Percentiles rank a stretch among this genome's conserved stretches.
Conservation (phyloP, 2,888 invertebrate genomes). For the Cheilosia variabilis region DNA sequence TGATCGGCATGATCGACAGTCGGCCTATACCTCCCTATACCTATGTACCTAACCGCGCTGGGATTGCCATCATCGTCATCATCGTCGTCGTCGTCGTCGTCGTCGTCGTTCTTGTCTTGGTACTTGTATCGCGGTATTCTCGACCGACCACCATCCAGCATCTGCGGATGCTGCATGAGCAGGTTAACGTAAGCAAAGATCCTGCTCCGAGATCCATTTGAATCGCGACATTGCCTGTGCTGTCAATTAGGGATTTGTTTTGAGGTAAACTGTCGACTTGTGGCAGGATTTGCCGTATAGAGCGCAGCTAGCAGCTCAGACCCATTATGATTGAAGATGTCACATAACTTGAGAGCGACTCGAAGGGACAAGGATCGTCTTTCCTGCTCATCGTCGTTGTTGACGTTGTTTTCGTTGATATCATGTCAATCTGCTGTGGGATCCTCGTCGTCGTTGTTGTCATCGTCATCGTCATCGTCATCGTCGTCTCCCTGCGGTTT, state of each 20-base stretch:
- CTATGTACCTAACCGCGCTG: slow-evolving; percentile 3
- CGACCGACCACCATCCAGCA: slow-evolving; percentile 38
- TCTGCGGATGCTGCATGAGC: slow-evolving; percentile 41
- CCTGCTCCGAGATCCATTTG: slow-evolving; percentile 72
- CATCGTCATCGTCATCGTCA: slow-evolving; percentile 45
- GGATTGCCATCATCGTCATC: slow-evolving; percentile 50
- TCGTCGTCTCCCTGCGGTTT: slow-evolving; percentile 63
- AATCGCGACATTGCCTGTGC: slow-evolving; percentile 74
- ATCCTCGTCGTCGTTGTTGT: slow-evolving; percentile 57
- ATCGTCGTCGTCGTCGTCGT: slow-evolving; percentile 25
- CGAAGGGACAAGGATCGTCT: slow-evolving; percentile 64
- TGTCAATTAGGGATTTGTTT: slow-evolving; percentile 76
- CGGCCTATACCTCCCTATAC: slow-evolving; percentile 42
- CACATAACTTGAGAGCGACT: slow-evolving; percentile 69
- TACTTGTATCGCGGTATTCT: slow-evolving; percentile 39
- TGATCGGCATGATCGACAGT: slow-evolving; percentile 71
- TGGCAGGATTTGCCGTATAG: slow-evolving; percentile 58
- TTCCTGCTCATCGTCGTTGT: slow-evolving; percentile 62
- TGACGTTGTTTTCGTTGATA: slow-evolving; percentile 75
- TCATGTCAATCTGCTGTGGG: slow-evolving; percentile 74
- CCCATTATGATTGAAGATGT: slow-evolving; percentile 75
- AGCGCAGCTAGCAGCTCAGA: slow-evolving; percentile 22
- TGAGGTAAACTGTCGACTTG: slow-evolving; percentile 73
- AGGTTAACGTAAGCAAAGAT: slow-evolving; percentile 73
- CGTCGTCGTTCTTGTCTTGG: slow-evolving; percentile 46